phyloP scores from a whole-genome alignment of 1,140 invertebrate genomes.

The Ridgeia piscesae region DNA sequence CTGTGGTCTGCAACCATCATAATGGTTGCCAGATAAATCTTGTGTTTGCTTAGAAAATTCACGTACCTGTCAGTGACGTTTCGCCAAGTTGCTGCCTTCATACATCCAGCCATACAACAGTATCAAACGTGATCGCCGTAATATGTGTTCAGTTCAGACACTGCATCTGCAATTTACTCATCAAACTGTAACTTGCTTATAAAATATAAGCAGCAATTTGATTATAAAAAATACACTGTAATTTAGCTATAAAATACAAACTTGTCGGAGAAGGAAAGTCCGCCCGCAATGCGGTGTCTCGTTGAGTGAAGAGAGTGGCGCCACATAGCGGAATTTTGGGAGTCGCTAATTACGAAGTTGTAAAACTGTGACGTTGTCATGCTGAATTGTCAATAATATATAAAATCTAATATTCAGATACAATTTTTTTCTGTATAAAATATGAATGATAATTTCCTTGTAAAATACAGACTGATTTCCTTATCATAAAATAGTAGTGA shows the following conservation, averaged over 20 bases:
- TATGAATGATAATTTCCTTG: too few relatives aligned
- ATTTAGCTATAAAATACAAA: background rate
- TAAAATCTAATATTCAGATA: background rate
- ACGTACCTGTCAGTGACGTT: background rate
- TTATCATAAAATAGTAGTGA: too few relatives aligned
- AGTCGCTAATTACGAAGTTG: background rate
- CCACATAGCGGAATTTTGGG: background rate
- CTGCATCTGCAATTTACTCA: background rate
- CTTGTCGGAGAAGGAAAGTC: background rate
- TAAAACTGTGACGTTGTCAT: background rate
- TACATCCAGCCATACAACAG: background rate
- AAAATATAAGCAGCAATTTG: background rate
- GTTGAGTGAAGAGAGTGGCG: background rate
- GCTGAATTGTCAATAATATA: background rate
- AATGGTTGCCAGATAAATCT: background rate
- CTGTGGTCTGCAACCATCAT: background rate
- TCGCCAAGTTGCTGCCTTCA: background rate
- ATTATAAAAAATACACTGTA: background rate
- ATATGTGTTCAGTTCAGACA: background rate
- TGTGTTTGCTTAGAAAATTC: background rate
- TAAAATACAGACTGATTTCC: too few relatives aligned
- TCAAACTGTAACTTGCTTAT: background rate
- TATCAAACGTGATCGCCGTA: background rate
- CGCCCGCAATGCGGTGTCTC: background rate
- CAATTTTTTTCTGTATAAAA: background rate